phyloP scores from a whole-genome alignment of 2,797 vertebrate genomes.

The Gallinago stenura region DNA sequence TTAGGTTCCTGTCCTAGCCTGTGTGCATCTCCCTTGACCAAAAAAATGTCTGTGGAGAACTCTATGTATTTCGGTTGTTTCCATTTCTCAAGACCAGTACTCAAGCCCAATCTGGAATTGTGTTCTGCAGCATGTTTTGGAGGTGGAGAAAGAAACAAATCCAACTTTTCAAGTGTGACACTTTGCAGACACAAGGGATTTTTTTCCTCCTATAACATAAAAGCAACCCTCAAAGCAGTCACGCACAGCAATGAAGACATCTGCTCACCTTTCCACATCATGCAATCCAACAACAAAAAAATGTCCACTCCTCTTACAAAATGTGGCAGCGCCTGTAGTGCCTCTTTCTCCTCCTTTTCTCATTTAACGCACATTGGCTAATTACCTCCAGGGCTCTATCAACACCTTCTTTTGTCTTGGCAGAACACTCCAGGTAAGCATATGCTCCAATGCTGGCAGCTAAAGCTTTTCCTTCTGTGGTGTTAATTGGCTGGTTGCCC shows the following conservation, averaged over 20 bases:
- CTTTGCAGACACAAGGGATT: not conserved
- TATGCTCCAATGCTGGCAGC: not conserved
- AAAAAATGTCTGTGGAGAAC: not conserved
- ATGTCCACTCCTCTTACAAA: not conserved
- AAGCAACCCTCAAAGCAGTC: not conserved
- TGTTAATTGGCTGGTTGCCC: not conserved
- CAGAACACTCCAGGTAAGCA: constrained; percentile 18
- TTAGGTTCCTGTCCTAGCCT: not conserved
- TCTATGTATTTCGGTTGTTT: not conserved
- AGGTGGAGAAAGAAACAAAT: not conserved
- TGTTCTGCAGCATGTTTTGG: not conserved
- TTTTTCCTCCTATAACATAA: not conserved
- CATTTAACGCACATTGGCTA: not conserved
- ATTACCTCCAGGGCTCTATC: constrained; percentile 6
- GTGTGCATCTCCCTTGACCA: not conserved
- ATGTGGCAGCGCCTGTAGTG: not conserved
- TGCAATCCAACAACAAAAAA: not conserved
- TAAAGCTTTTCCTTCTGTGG: constrained; percentile 3
- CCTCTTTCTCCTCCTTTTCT: not conserved
- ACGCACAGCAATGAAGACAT: not conserved
- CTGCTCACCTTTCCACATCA: not conserved
- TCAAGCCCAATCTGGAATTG: not conserved
- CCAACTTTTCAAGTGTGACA: not conserved
- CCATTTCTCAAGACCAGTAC: not conserved
- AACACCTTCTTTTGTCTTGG: constrained; percentile 7